Percentiles rank a stretch among this genome's conserved stretches.
Conservation (phyloP, 2,797 vertebrate species). For the Orestias chungarensis region DNA sequence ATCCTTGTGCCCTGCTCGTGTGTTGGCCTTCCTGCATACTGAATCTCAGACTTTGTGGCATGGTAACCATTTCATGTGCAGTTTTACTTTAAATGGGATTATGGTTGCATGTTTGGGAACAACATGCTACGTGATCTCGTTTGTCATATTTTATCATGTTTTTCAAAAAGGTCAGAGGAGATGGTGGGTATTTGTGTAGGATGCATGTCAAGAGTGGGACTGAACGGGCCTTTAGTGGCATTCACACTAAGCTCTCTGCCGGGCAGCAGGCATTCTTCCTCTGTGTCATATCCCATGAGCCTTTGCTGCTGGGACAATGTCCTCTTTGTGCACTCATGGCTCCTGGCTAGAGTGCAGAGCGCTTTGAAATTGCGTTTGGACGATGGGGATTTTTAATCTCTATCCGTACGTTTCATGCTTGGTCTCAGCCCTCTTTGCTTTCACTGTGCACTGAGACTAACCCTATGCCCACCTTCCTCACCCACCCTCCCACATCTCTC, state of each 20-base stretch:
- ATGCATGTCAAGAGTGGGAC: conserved; percentile 72
- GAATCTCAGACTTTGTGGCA: conserved; percentile 48
- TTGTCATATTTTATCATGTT: conserved; percentile 24
- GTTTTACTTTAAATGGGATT: conserved; percentile 20
- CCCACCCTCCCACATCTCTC: conserved; percentile 51
- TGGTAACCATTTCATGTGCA: conserved; percentile 42
- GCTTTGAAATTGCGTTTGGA: conserved; percentile 82
- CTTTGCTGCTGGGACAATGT: conserved; percentile 86
- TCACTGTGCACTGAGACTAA: conserved; percentile 48
- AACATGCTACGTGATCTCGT: conserved; percentile 33
- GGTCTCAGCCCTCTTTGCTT: conserved; percentile 72
- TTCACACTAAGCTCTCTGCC: conserved; percentile 70
- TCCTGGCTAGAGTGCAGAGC: conserved; percentile 83
- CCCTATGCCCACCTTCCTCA: conserved; percentile 18
- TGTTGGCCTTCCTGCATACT: conserved; percentile 65
- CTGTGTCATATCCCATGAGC: conserved; percentile 85
- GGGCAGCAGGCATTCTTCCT: conserved; percentile 77
- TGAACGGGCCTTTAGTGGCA: conserved; percentile 72
- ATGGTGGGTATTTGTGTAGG: conserved; percentile 69
- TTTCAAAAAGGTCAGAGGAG: conserved; percentile 50
- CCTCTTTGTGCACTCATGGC: conserved; percentile 83
- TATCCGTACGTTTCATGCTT: conserved; percentile 72
- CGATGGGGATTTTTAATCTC: conserved; percentile 83
- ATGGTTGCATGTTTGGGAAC: conserved; percentile 22
- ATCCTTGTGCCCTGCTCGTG: conserved; percentile 30